Conservation (phyloP, 2,113 vertebrate genomes). For the Coptodon rendalli region DNA sequence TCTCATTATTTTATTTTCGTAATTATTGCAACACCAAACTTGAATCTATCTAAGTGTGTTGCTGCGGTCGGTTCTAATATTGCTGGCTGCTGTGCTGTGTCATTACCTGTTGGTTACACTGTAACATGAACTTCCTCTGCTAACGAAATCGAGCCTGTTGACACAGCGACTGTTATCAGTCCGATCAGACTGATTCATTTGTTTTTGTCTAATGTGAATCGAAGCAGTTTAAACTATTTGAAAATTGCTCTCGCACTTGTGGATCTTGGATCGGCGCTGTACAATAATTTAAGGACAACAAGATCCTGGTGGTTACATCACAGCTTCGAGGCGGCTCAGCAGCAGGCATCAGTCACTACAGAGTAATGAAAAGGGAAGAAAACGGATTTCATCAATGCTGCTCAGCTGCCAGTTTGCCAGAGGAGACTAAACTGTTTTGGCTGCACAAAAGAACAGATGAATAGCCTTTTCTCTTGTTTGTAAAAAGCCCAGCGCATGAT, state of each 20-base stretch:
- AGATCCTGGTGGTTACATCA: not conserved
- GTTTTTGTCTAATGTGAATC: not conserved
- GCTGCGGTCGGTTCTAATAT: not conserved
- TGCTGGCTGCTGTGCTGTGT: not conserved
- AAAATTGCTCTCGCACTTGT: conserved; percentile 6
- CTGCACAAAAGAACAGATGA: conserved; percentile 27
- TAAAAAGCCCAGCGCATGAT: not conserved
- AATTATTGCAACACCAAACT: not conserved
- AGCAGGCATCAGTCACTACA: conserved; percentile 12
- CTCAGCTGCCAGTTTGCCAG: not conserved
- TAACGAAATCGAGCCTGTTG: not conserved
- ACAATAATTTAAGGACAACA: conserved; percentile 14
- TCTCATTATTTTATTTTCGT: not conserved
- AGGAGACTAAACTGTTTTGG: conserved; percentile 17
- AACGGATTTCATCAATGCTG: conserved; percentile 25
- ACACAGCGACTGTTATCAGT: not conserved
- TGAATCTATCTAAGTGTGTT: not conserved
- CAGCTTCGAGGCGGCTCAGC: not conserved
- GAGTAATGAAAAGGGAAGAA: conserved; percentile 23
- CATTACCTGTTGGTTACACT: not conserved
- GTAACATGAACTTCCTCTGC: not conserved
- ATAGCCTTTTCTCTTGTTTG: conserved; percentile 7
- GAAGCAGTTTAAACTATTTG: not conserved
- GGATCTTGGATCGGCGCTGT: conserved; percentile 10
- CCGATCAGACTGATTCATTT: not conserved